Conservation (phyloP, 2,113 vertebrate genomes). For the Alethe castanea region DNA sequence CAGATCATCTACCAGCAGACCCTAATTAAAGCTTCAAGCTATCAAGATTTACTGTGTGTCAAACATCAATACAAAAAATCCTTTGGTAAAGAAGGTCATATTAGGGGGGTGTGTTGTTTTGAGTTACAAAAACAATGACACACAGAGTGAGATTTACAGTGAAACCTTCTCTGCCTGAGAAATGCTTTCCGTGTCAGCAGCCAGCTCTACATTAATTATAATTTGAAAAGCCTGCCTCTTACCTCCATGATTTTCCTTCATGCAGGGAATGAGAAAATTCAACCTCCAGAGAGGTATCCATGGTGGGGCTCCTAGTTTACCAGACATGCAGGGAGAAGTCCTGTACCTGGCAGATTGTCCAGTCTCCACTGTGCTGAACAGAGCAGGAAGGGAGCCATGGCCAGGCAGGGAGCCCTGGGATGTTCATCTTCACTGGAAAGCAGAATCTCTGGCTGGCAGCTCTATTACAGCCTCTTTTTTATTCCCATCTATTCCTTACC, state of each 20-base stretch:
- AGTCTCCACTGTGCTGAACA: neutral
- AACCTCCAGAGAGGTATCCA: neutral
- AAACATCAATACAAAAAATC: neutral
- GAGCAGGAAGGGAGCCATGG: neutral
- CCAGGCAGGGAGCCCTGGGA: neutral
- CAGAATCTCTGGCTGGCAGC: neutral
- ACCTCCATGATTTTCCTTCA: neutral
- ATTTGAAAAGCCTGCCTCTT: neutral
- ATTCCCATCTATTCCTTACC: neutral
- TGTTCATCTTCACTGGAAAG: neutral
- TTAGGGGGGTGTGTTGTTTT: accelerated
- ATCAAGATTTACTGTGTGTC: neutral
- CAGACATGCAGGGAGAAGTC: neutral
- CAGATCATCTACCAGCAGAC: neutral
- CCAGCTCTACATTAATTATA: neutral
- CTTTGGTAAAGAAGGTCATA: neutral
- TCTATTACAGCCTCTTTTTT: neutral
- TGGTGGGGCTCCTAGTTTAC: neutral
- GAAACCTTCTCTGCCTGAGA: neutral
- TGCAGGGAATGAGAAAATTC: neutral
- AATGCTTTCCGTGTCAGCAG: neutral
- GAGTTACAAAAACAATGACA: neutral
- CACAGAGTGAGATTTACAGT: neutral
- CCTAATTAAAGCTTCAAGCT: neutral
- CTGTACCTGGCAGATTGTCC: neutral